These are phyloP conservation scores for Terrapene triunguis DNA, from an alignment of 2,113 vertebrate genomes.

Conservation along the genomic window DNA sequence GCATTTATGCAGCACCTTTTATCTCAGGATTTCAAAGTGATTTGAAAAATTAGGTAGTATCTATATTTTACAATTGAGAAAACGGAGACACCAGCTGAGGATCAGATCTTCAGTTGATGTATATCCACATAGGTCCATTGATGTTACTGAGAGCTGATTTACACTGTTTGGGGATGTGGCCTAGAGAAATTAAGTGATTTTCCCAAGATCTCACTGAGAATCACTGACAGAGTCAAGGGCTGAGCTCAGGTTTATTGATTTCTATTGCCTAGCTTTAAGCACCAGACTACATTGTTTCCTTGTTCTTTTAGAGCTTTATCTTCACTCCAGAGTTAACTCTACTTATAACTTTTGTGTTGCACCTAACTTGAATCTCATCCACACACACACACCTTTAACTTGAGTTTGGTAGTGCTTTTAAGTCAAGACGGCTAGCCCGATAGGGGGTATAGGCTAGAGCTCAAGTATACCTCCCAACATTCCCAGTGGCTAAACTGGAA, in stretches of 20 bases:
- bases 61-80: neutral
- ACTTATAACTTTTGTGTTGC: neutral
- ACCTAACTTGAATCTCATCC: neutral
- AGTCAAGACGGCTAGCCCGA: neutral
- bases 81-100: neutral
- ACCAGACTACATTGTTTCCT: neutral
- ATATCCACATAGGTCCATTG: neutral
- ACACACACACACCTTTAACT: neutral
- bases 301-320: neutral
- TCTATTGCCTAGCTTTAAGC: neutral
- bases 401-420: neutral
- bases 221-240: neutral
- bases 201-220: neutral
- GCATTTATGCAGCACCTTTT: no score
- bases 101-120: neutral
- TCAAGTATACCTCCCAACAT: no score
- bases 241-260: neutral
- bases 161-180: neutral
- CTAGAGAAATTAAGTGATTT: neutral
- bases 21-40: neutral
- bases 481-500: no score
- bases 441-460: no score
- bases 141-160: neutral
- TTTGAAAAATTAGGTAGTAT: neutral
- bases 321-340: neutral